Conservation (phyloP, 1,140 invertebrate genomes). For the Mya arenaria region DNA sequence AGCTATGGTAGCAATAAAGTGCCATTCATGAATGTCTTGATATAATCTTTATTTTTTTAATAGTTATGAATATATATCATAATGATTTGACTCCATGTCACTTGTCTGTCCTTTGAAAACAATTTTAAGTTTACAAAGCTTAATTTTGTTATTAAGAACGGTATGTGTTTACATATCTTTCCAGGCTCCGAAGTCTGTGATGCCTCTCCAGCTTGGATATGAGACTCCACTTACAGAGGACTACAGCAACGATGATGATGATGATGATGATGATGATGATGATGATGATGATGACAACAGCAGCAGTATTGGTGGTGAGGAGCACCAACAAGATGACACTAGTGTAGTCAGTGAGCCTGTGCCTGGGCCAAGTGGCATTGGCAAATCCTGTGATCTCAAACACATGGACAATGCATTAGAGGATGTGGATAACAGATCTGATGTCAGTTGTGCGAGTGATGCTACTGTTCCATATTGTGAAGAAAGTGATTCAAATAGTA, state of each 20-base stretch:
- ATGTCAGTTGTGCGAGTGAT: constrained; percentile 42
- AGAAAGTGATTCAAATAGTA: constrained; percentile 52
- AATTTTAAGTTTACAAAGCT: no score
- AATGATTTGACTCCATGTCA: no score
- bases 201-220: constrained; percentile 46
- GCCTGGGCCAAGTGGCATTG: neutral
- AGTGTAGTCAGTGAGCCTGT: neutral
- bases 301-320: neutral
- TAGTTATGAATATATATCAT: no score
- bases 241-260: neutral
- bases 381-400: neutral
- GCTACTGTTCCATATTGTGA: constrained; percentile 55
- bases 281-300: neutral
- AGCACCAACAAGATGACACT: neutral
- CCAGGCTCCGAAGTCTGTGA: constrained; percentile 56
- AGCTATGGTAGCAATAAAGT: no score
- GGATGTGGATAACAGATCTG: neutral
- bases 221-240: constrained; percentile 18
- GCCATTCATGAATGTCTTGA: no score
- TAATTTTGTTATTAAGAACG: no score
- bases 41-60: no score
- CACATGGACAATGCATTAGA: neutral
- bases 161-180: no score
- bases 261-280: neutral
- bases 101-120: no score